Conservation (phyloP, 2,797 vertebrate genomes). For the Galagoides demidoff region DNA sequence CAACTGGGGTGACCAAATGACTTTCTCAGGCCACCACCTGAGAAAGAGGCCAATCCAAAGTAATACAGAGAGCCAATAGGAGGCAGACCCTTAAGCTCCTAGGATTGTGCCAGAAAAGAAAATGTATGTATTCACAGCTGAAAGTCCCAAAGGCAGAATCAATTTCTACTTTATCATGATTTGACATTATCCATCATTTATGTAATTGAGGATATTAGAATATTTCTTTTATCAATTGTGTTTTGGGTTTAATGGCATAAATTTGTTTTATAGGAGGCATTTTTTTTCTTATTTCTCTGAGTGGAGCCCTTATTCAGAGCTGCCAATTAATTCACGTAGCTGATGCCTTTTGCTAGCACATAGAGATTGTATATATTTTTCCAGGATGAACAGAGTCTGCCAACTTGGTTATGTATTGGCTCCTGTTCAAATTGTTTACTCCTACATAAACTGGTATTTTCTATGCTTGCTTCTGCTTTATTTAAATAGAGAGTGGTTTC, state of each 20-base stretch:
- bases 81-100: not conserved
- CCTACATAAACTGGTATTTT: not conserved
- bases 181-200: not conserved
- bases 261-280: not conserved
- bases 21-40: not conserved
- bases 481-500: not conserved
- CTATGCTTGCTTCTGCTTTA: constrained; percentile 16
- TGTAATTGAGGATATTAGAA: not conserved
- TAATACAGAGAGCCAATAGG: not conserved
- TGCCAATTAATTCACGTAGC: not conserved
- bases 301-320: not conserved
- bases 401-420: not conserved
- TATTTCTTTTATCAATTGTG: not conserved
- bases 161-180: not conserved
- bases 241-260: not conserved
- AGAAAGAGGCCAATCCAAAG: not conserved
- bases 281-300: not conserved
- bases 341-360: not conserved
- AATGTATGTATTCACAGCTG: not conserved
- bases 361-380: not conserved
- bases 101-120: not conserved
- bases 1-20: not conserved
- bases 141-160: not conserved
- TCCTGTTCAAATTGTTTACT: not conserved
- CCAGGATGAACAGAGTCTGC: not conserved